Conservation (phyloP, 2,888 invertebrate genomes). For the Dexiosoma caninum region DNA sequence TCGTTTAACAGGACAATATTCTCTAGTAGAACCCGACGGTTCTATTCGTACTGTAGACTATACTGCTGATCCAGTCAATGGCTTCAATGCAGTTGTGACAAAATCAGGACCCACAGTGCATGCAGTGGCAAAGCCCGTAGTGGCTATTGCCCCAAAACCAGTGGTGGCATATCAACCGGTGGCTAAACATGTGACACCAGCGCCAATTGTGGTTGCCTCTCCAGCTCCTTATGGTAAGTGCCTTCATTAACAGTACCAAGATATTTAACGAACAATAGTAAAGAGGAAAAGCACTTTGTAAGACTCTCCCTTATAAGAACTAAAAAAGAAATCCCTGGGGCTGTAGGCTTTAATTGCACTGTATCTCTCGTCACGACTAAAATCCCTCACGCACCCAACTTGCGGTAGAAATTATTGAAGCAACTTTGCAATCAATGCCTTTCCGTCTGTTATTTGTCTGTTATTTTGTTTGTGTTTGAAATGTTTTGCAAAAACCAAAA, state of each 20-base stretch:
- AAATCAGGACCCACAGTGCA: conserved; percentile 77
- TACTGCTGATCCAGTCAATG: conserved; percentile 76
- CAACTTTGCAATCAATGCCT: conserved; percentile 18
- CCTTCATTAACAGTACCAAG: too few species aligned
- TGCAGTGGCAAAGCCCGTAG: conserved; percentile 74
- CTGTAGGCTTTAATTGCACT: conserved; percentile 18
- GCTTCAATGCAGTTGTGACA: conserved; percentile 77
- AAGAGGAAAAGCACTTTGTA: not conserved
- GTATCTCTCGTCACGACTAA: not conserved
- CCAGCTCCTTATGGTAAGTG: conserved; percentile 76
- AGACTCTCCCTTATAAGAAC: not conserved
- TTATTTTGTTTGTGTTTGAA: conserved; percentile 34
- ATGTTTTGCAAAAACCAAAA: not conserved
- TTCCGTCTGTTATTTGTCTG: conserved; percentile 34
- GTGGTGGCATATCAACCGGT: conserved; percentile 71
- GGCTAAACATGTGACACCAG: conserved; percentile 69
- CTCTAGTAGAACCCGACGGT: conserved; percentile 77
- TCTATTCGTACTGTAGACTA: conserved; percentile 78
- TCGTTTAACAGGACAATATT: conserved; percentile 74
- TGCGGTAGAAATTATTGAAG: not conserved
- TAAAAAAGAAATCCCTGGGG: not conserved
- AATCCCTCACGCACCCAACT: conserved; percentile 2
- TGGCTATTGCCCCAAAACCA: conserved; percentile 73
- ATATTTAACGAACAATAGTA: too few species aligned
- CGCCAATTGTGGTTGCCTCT: conserved; percentile 71